phyloP scores from a whole-genome alignment of 2,797 vertebrate species.

The Cossypha caffra region DNA sequence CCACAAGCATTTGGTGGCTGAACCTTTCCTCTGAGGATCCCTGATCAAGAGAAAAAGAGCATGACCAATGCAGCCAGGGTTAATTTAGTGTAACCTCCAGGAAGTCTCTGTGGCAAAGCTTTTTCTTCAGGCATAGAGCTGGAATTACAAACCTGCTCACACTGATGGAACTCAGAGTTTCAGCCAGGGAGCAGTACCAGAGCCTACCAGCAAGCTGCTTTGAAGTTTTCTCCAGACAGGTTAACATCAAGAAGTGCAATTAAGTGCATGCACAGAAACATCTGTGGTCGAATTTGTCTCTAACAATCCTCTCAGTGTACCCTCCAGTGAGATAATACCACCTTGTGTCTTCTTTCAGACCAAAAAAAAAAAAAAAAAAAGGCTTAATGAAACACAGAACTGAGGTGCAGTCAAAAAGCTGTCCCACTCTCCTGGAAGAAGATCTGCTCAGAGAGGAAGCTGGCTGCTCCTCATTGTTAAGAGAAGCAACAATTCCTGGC shows the following conservation, averaged over 20 bases:
- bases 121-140: not conserved
- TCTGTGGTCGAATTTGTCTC: not conserved
- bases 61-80: accelerated
- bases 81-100: not conserved
- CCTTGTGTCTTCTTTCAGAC: not conserved
- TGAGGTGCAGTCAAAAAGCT: not conserved
- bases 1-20: not conserved
- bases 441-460: not conserved
- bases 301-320: not conserved
- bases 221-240: not conserved
- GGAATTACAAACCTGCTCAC: not conserved
- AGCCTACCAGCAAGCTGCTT: not conserved
- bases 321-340: not conserved
- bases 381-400: not conserved
- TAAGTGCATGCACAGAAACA: not conserved
- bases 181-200: not conserved
- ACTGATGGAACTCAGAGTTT: not conserved
- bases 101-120: not conserved
- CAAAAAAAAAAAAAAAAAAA: too few relatives aligned
- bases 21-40: not conserved
- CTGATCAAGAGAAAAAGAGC: not conserved
- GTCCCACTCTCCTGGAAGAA: not conserved
- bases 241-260: not conserved
- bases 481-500: not conserved
- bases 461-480: not conserved